Conservation (phyloP, 2,888 invertebrate genomes). For the Syritta pipiens region DNA sequence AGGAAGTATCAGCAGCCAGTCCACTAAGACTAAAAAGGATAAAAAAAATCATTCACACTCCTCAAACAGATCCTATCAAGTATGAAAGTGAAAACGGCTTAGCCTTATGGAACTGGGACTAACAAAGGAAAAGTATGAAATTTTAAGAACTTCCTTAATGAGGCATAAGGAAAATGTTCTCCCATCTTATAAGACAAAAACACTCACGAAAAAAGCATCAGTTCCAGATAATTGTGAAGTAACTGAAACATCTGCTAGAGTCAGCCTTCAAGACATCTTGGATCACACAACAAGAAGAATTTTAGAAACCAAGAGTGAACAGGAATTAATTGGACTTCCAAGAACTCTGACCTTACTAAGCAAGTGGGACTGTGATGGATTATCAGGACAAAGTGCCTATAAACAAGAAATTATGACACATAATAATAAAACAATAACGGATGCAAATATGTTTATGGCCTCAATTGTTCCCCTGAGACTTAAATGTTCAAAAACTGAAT, state of each 20-base stretch:
- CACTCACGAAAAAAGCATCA: neutral
- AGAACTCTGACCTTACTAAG: constrained; percentile 33
- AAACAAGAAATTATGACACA: neutral
- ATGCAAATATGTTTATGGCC: neutral
- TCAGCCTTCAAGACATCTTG: neutral
- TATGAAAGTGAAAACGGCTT: no score
- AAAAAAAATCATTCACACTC: no score
- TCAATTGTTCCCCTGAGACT: neutral
- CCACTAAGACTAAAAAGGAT: no score
- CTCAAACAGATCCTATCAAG: no score
- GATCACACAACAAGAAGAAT: neutral
- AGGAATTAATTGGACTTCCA: no score
- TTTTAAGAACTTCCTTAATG: no score
- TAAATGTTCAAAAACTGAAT: neutral
- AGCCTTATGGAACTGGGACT: no score
- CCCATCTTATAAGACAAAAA: no score
- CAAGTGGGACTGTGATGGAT: constrained; percentile 66
- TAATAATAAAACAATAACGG: neutral
- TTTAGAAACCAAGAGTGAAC: neutral
- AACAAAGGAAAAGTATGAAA: no score
- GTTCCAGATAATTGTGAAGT: neutral
- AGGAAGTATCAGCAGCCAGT: no score
- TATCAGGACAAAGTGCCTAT: constrained; percentile 56
- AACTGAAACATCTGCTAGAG: neutral
- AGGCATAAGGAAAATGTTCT: no score